Percentiles rank a stretch among this genome's conserved stretches.
These are phyloP conservation scores for Micromesistius poutassou DNA, from an alignment of 2,797 vertebrate species.

Conservation along the genomic window DNA sequence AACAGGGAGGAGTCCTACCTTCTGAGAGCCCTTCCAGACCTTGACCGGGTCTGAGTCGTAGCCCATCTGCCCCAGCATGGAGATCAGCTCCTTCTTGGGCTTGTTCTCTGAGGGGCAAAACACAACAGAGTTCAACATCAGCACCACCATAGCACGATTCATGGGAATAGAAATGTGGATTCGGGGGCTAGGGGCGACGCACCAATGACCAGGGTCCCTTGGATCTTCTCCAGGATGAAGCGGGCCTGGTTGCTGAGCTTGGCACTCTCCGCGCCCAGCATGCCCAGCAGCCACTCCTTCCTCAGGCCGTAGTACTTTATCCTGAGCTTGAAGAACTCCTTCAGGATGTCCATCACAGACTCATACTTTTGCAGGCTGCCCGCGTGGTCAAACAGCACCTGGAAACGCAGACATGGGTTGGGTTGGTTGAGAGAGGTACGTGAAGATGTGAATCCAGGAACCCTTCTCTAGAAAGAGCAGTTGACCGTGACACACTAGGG, in stretches of 20 bases:
- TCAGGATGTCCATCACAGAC: slow-evolving; percentile 82
- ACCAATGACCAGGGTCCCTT: slow-evolving; percentile 93
- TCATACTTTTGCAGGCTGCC: slow-evolving; percentile 94
- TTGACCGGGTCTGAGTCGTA: slow-evolving; percentile 96
- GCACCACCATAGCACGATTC: not conserved
- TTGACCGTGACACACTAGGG: not conserved
- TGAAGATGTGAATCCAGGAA: not conserved
- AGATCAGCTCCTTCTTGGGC: slow-evolving; percentile 93
- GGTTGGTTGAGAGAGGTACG: not conserved
- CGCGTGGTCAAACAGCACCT: slow-evolving; percentile 96
- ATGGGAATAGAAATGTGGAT: not conserved
- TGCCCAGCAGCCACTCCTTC: slow-evolving; percentile 92
- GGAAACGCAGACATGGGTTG: not conserved
- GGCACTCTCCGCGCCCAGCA: slow-evolving; percentile 86
- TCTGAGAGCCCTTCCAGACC: slow-evolving; percentile 89
- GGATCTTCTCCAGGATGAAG: slow-evolving; percentile 97
- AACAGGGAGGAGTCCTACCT: slow-evolving; percentile 68
- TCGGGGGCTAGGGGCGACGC: slow-evolving; percentile 6
- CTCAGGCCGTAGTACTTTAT: slow-evolving; percentile 89
- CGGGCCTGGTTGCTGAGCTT: slow-evolving; percentile 94
- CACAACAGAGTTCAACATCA: not conserved
- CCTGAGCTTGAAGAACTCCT: slow-evolving; percentile 89
- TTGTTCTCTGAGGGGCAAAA: slow-evolving; percentile 85
- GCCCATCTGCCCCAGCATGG: slow-evolving; percentile 87
- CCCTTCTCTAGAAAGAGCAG: not conserved